Evolutionary conservation across 1,140 invertebrate genomes (phyloP).

Genomic region (Meteorus sp.): DNA sequence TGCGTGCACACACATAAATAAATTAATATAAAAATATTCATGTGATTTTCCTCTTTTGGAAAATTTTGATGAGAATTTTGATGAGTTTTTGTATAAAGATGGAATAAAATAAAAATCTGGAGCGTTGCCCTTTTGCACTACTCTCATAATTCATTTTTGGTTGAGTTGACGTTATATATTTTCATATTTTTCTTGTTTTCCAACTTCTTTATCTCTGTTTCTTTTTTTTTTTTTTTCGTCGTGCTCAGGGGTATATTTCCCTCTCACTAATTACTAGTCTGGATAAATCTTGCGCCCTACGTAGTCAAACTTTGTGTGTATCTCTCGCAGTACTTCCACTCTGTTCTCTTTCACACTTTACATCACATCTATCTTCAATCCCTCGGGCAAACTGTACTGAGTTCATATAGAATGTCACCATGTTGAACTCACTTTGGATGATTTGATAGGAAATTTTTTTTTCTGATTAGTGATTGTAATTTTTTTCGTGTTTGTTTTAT

Average conservation of each 20-base stretch:
- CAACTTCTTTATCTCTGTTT: neutral
- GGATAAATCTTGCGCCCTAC: constrained; percentile 11
- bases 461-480: no score
- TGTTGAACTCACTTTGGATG: neutral
- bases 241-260: neutral
- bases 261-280: constrained; percentile 19
- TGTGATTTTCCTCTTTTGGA: no score
- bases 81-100: constrained; percentile 26
- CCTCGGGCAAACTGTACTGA: neutral
- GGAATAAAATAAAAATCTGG: constrained; percentile 5
- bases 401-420: no score
- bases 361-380: no score
- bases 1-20: no score
- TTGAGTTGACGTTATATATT: constrained; percentile 4
- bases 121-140: no score
- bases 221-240: neutral
- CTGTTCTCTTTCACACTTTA: neutral
- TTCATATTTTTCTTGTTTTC: neutral
- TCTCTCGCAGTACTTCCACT: neutral
- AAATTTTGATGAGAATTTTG: constrained; percentile 36
- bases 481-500: no score
- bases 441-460: neutral
- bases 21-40: no score
- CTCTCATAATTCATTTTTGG: constrained; percentile 6
- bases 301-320: constrained; percentile 12